phyloP scores from a whole-genome alignment of 2,113 vertebrate species.

The Carassius gibelio region DNA sequence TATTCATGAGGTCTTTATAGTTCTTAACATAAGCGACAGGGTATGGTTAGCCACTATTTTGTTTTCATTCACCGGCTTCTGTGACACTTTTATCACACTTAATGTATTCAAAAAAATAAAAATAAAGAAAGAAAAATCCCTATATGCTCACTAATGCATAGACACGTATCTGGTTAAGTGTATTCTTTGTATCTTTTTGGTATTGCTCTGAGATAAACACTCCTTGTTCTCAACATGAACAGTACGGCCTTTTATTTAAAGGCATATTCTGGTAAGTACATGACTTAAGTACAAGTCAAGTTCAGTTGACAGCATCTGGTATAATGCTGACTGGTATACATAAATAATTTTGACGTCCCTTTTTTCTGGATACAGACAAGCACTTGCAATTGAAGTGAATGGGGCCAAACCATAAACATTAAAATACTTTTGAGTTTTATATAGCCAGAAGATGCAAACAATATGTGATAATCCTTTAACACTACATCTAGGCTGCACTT shows the following conservation, averaged over 20 bases:
- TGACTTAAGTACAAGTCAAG: neutral
- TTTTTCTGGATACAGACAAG: neutral
- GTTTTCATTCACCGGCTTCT: constrained; percentile 6
- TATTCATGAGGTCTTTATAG: constrained; percentile 49
- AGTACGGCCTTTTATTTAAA: constrained; percentile 75
- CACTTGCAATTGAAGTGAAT: too few species aligned
- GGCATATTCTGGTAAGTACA: constrained; percentile 35
- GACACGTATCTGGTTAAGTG: constrained; percentile 64
- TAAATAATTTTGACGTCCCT: neutral
- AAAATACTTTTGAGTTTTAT: neutral
- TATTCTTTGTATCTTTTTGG: constrained; percentile 62
- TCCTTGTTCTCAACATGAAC: constrained; percentile 67
- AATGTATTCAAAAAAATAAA: constrained; percentile 35
- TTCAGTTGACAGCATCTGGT: neutral
- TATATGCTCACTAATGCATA: constrained; percentile 16
- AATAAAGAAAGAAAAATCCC: neutral
- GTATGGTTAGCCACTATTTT: constrained; percentile 8
- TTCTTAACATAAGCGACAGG: constrained; percentile 27
- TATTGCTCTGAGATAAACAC: constrained; percentile 65
- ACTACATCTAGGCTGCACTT: constrained; percentile 27
- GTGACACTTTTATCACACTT: constrained; percentile 29
- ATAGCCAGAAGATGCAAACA: neutral
- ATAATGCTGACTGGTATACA: neutral
- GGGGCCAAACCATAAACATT: too few species aligned
- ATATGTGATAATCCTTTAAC: neutral